Conservation (phyloP, 2,113 vertebrate species). For the Neotragus moschatus region DNA sequence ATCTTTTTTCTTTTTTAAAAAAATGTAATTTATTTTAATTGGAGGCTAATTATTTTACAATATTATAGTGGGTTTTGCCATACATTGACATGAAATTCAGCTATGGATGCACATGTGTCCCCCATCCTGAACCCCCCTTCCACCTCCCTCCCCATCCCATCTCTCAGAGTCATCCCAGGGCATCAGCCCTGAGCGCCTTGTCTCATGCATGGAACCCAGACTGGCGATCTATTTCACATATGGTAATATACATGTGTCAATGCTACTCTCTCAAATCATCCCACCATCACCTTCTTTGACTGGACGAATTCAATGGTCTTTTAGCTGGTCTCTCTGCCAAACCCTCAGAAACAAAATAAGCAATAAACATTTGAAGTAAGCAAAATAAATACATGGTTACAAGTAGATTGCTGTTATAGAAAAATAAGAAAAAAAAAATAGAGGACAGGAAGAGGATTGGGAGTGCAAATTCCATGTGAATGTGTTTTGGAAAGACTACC, state of each 20-base stretch:
- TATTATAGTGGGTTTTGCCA: not conserved
- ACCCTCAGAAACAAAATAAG: not conserved
- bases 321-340: not conserved
- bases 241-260: not conserved
- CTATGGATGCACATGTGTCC: not conserved
- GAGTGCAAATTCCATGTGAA: not conserved
- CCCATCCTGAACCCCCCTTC: accelerated
- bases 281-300: not conserved
- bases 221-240: not conserved
- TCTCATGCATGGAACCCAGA: not conserved
- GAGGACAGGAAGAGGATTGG: not conserved
- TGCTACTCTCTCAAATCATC: not conserved
- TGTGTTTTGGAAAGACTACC: not conserved
- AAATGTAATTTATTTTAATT: not conserved
- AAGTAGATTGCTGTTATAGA: not conserved
- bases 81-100: not conserved
- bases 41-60: not conserved
- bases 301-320: not conserved
- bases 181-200: accelerated
- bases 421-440: not conserved
- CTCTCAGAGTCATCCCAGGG: not conserved
- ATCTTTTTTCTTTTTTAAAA: not conserved
- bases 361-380: not conserved
- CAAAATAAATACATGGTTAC: no score
- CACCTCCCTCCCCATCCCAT: not conserved